Conservation (phyloP, 2,888 invertebrate genomes). For the Psylliodes chrysocephalus region DNA sequence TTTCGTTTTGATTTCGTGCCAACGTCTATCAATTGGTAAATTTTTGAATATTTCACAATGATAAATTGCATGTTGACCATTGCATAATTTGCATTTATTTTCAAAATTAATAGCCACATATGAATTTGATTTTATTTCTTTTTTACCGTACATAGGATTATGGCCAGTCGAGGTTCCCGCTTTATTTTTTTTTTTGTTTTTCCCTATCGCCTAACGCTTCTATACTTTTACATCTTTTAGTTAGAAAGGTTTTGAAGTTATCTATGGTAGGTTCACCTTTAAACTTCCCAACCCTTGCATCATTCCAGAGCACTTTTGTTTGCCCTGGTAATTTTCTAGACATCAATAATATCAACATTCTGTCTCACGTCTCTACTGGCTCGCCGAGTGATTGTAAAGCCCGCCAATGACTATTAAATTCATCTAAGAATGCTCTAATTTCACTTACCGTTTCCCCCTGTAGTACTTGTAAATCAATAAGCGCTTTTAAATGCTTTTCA, state of each 20-base stretch:
- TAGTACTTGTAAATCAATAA: conserved; percentile 7
- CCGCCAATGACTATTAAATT: no score
- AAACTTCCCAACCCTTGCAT: no score
- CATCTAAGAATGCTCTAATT: background rate
- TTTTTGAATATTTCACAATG: background rate
- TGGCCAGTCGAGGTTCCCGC: no score
- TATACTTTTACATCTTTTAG: background rate
- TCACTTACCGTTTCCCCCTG: background rate
- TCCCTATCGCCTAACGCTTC: background rate
- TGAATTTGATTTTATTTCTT: no score
- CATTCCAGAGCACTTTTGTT: background rate
- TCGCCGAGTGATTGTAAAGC: conserved; percentile 2
- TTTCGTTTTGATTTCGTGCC: background rate
- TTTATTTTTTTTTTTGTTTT: no score
- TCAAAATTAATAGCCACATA: no score
- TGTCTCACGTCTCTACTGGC: conserved; percentile 5
- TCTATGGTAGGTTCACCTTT: no score
- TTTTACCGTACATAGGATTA: no score
- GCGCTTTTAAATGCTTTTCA: conserved; percentile 4
- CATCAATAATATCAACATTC: background rate
- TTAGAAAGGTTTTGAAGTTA: no score
- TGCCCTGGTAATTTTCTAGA: background rate
- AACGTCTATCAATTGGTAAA: background rate
- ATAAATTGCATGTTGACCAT: conserved; percentile 1
- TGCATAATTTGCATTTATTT: no score